phyloP scores from a whole-genome alignment of 2,797 vertebrate genomes.

The Aselliscus stoliczkanus region DNA sequence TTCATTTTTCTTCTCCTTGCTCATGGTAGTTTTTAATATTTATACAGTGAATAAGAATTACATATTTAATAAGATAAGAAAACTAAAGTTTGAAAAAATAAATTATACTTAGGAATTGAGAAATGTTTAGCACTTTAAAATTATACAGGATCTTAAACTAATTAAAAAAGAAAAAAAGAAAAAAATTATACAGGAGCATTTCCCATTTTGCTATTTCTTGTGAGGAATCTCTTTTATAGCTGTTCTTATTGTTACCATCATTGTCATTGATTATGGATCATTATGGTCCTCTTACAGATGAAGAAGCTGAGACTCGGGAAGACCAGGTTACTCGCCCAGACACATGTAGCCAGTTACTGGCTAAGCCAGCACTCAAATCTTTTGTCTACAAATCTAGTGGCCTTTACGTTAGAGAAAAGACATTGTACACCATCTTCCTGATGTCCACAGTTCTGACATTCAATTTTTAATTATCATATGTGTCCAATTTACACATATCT shows the following conservation, averaged over 20 bases:
- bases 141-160: background rate
- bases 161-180: too few species aligned
- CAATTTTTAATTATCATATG: background rate
- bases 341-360: background rate
- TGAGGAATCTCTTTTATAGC: background rate
- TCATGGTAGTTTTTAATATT: background rate
- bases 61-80: constrained; percentile 16
- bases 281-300: background rate
- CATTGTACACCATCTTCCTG: background rate
- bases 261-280: background rate
- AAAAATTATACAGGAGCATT: background rate
- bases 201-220: background rate
- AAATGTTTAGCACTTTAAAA: constrained; percentile 24
- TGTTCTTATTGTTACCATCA: background rate
- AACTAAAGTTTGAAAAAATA: background rate
- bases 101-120: background rate
- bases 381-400: background rate
- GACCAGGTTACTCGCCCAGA: background rate
- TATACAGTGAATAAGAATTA: background rate
- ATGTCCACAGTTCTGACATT: background rate
- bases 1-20: background rate
- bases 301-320: background rate
- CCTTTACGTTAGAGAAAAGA: background rate
- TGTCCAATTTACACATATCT: background rate
- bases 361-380: background rate